Evolutionary conservation across 2,797 vertebrate species (phyloP), one percentile per base, ranked within the genome.

Genomic region (Mionectes olivaceus): DNA sequence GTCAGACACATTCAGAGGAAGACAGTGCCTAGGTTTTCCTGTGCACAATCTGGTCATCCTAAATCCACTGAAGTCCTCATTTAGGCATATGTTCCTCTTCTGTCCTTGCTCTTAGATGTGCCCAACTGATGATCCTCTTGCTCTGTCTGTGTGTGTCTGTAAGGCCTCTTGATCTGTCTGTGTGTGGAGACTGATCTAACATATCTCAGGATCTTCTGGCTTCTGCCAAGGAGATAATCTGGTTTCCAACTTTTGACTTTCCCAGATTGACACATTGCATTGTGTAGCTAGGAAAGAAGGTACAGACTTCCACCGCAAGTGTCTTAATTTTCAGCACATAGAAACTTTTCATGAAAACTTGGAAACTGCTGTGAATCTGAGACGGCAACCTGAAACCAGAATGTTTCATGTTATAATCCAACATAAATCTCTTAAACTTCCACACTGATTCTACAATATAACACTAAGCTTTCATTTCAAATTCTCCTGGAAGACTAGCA

Each of bases 391-490:
- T 56, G 52, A 60, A 87, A 52, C 23, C 28, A 44, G 60, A 81
- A 47, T 83, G 52, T 76, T 90, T 49, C 39, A 13, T 84, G 17
- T 70, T 89, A 17, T 35, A 68, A 67, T 89, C 52, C 68, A 78
- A 46, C 33, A 27, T 80, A 50, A 75, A 70, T 81, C 53, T 77
- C 68, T 56, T 44, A 68, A 41, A 70, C 23, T 89, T 87, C 41
- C 13, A 46, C 22, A 28, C 8, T 70, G 68, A 70, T 89, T 59
- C 49, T 70, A 10, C 24, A 47, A 56, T 77, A 46, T 85, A 80
- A 56, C n/a, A 17, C 41, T 85, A 47, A 89, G 37, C 12, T 95
- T 89, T 59, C 33, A 85, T 92, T 85, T 95, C 32, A 81, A 24
- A 81, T 91, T 11, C 22, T 87, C 87, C 59, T 75, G 49, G 69